These are phyloP conservation scores for Dasysyrphus tricinctus DNA, from an alignment of 2,888 invertebrate genomes.

Conservation along the genomic window DNA sequence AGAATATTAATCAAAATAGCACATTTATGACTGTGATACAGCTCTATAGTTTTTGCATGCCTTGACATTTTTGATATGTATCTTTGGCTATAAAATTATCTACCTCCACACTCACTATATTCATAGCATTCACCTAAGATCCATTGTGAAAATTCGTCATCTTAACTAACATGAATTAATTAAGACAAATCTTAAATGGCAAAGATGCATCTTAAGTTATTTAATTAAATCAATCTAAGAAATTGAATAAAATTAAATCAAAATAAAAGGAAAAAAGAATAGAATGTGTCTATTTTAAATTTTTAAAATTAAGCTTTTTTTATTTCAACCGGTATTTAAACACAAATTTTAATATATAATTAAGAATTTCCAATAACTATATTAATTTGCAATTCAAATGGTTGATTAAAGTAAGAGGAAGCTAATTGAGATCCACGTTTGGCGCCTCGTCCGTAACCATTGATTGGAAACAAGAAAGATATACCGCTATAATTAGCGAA, in stretches of 20 bases:
- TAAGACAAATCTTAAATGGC: slow-evolving; percentile 3
- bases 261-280: background rate
- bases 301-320: background rate
- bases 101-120: background rate
- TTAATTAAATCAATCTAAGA: slow-evolving; percentile 1
- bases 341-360: background rate
- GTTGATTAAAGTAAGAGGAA: background rate
- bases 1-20: background rate
- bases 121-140: background rate
- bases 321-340: background rate
- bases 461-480: no score
- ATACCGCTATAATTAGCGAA: no score
- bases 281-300: background rate
- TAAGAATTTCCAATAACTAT: background rate
- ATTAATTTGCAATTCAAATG: slow-evolving; percentile 7
- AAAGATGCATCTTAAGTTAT: background rate
- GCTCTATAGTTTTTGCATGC: background rate
- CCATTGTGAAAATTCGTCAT: background rate
- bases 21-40: background rate
- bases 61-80: background rate
- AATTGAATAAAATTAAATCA: background rate
- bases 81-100: background rate
- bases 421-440: background rate
- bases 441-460: background rate
- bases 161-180: background rate